Base-by-base conservation (phyloP, 2,888 invertebrate genomes). In the Pegoplata infirma region DNA sequence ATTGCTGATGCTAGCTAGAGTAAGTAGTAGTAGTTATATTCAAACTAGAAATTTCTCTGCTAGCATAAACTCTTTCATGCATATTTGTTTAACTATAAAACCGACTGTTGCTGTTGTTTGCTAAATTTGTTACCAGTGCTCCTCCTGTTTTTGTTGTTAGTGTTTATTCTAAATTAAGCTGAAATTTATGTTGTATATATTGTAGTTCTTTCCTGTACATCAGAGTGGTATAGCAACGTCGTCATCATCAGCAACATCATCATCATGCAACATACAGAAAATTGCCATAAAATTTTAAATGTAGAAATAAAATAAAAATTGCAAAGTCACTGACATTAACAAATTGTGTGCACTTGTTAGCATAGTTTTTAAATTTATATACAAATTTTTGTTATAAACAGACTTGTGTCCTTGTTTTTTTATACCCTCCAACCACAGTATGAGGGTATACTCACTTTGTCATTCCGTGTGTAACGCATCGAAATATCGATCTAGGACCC, bases 81-180 rank as follows among this genome's bases (percentile, higher is more conserved):
- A 25, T 25, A 25, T 25, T 3, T 25, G 6, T 25, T 25, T 5
- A 25, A 40, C 12, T 2, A 3, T 12, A 36, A 10, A 10, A 36
- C 36, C 7, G 36, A 40, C 36, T 40, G 36, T 40, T 40, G 36
- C 36, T 40, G 36, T 40, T 40, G 32, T 32, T n/a, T 40, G n/a
- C n/a, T n/a, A n/a, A n/a, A 40, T n/a, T n/a, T n/a, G n/a, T 5
- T 40, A 40, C n/a, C 36, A n/a, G 36, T 40, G 2, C 32, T 40
- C 5, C 12, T 40, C 5, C n/a, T 40, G 36, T 25, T 25, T 25
- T 6, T 25, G 5, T 40, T 63, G 49, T 32, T 51, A 49, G 63
- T 63, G 51, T 63, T 63, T 63, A 63, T 63, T 63, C 49, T 36
- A 63, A 63, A 49, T 63, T 63, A 63, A 63, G 63, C 63, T 49